These are phyloP conservation scores for Pelodiscus sinensis DNA, from an alignment of 2,113 vertebrate species.

Conservation along the genomic window DNA sequence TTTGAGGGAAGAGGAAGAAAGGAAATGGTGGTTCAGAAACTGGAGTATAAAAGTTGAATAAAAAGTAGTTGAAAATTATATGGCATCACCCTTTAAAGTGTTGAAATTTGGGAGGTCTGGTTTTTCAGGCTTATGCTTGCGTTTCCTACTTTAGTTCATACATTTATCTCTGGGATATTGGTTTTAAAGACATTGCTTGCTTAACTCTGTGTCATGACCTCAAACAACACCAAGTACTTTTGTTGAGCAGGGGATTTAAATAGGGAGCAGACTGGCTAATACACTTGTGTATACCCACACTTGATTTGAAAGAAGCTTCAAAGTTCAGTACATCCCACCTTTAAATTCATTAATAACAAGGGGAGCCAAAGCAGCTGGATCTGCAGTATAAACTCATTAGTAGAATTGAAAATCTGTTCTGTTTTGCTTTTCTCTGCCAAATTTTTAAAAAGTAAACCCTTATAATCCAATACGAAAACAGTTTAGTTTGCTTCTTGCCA, in stretches of 20 bases:
- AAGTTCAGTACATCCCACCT: background rate
- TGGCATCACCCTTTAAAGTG: background rate
- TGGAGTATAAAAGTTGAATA: background rate
- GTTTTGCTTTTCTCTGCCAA: background rate
- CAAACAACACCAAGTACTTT: background rate
- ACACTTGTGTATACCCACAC: background rate
- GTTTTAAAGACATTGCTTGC: background rate
- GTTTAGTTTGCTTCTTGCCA: background rate
- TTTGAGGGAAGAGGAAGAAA: too few relatives aligned
- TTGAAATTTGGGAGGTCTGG: rapidly evolving
- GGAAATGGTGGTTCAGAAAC: background rate
- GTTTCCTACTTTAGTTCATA: background rate
- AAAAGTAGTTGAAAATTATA: background rate
- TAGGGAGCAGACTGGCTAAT: background rate
- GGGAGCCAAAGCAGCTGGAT: background rate
- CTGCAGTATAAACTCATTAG: background rate
- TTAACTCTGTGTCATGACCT: background rate
- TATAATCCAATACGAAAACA: background rate
- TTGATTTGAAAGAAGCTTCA: background rate
- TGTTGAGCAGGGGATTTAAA: background rate
- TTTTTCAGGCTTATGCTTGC: background rate
- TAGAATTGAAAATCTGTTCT: background rate
- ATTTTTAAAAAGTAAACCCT: background rate
- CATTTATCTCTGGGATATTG: background rate
- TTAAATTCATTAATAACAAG: background rate